Evolutionary conservation across 1,140 invertebrate species (phyloP).

Genomic region (Anthonomus grandis): DNA sequence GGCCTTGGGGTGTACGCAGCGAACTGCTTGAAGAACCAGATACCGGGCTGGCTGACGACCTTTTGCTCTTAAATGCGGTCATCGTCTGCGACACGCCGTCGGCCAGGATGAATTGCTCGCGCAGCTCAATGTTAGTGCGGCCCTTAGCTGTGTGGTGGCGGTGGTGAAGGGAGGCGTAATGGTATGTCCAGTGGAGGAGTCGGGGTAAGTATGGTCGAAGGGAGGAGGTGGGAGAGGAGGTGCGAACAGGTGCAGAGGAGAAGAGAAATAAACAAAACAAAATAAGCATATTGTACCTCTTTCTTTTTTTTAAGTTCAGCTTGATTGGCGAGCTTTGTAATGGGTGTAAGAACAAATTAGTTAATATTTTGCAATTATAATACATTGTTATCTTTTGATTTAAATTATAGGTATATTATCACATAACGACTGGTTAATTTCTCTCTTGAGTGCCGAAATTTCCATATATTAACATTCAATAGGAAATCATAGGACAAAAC

Average conservation of each 20-base stretch:
- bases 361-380: too few relatives aligned
- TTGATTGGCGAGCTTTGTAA: too few relatives aligned
- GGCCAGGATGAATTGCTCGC: conserved; percentile 97
- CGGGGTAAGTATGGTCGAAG: conserved; percentile 20
- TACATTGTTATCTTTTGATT: too few relatives aligned
- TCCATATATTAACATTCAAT: too few relatives aligned
- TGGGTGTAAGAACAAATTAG: too few relatives aligned
- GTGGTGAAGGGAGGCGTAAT: conserved; percentile 33
- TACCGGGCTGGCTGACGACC: conserved; percentile 74
- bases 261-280: conserved; percentile 46
- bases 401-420: too few relatives aligned
- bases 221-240: conserved; percentile 13
- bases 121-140: conserved; percentile 97
- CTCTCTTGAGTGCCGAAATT: too few relatives aligned
- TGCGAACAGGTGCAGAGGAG: conserved; percentile 15
- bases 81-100: conserved; percentile 96
- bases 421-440: too few relatives aligned
- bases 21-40: conserved; percentile 63
- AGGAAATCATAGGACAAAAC: too few relatives aligned
- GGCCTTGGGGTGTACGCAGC: conserved; percentile 70
- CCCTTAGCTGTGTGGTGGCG: conserved; percentile 82
- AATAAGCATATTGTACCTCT: too few relatives aligned
- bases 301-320: too few relatives aligned
- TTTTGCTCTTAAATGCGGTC: conserved; percentile 90
- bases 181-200: conserved; percentile 8